A percentile compares a stretch with the other conserved stretches of the same genome.
phyloP scores from a whole-genome alignment of 2,113 vertebrate species.

The Vulpes vulpes region DNA sequence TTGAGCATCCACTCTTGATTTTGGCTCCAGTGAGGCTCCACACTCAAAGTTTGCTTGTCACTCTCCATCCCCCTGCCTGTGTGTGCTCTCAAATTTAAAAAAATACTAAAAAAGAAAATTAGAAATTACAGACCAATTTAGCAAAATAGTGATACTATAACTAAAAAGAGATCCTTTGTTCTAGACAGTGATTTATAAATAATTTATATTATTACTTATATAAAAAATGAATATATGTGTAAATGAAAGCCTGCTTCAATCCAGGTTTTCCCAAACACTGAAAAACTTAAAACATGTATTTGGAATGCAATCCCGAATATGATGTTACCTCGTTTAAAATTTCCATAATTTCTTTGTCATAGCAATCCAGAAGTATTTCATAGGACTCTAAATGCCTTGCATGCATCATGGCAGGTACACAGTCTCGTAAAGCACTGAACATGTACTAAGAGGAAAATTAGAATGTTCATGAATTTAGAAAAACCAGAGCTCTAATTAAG shows the following conservation, averaged over 20 bases:
- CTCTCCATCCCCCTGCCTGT: background rate
- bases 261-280: background rate
- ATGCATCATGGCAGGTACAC: conserved; percentile 95
- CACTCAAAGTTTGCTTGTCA: background rate
- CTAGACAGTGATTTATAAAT: background rate
- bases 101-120: background rate
- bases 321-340: conserved; percentile 94
- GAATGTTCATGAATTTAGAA: conserved; percentile 8
- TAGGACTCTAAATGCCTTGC: conserved; percentile 95
- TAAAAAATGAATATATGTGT: background rate
- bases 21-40: background rate
- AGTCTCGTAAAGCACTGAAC: conserved; percentile 97
- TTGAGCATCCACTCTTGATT: background rate
- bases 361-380: conserved; percentile 94
- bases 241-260: conserved; percentile 1
- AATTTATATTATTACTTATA: background rate
- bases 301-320: conserved; percentile 1
- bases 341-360: conserved; percentile 97
- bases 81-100: background rate
- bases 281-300: background rate
- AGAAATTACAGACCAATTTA: conserved; percentile 16
- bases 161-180: conserved; percentile 3
- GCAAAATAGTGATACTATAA: background rate
- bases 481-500: background rate
- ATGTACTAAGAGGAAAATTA: conserved; percentile 92